Percentiles rank a stretch among this genome's conserved stretches.
These are phyloP conservation scores for Trichopoda pennipes DNA, from an alignment of 2,888 invertebrate genomes.

Conservation along the genomic window DNA sequence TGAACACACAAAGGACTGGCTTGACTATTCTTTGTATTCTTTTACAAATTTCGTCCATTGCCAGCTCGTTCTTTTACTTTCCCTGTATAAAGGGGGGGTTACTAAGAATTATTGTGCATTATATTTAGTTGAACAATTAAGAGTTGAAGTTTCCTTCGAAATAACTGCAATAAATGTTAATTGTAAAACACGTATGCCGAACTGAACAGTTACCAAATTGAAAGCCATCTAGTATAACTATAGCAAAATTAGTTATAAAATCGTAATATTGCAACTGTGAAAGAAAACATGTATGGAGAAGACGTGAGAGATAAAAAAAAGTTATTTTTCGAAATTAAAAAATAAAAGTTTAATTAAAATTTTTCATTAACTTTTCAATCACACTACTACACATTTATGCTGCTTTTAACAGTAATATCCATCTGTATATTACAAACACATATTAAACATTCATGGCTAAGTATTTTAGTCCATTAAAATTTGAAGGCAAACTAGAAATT, in stretches of 20 bases:
- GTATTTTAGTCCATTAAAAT: constrained; percentile 65
- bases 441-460: constrained; percentile 62
- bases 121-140: constrained; percentile 35
- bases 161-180: constrained; percentile 31
- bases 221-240: too few relatives aligned
- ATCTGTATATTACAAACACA: constrained; percentile 20
- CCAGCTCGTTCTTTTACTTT: not conserved
- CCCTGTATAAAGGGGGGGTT: not conserved
- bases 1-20: constrained; percentile 13
- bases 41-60: not conserved
- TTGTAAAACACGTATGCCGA: constrained; percentile 15
- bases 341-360: not conserved
- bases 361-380: constrained; percentile 22
- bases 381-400: constrained; percentile 4
- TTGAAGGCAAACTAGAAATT: constrained; percentile 47
- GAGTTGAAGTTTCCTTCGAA: constrained; percentile 18
- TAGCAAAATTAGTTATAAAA: not conserved
- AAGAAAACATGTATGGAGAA: not conserved
- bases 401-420: constrained; percentile 10
- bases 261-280: constrained; percentile 7
- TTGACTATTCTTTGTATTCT: constrained; percentile 18
- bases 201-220: not conserved
- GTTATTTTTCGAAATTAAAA: not conserved
- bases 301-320: not conserved
- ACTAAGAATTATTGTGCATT: not conserved